Conservation (phyloP, 2,113 vertebrate genomes). For the Sinocyclocheilus rhinocerous region DNA sequence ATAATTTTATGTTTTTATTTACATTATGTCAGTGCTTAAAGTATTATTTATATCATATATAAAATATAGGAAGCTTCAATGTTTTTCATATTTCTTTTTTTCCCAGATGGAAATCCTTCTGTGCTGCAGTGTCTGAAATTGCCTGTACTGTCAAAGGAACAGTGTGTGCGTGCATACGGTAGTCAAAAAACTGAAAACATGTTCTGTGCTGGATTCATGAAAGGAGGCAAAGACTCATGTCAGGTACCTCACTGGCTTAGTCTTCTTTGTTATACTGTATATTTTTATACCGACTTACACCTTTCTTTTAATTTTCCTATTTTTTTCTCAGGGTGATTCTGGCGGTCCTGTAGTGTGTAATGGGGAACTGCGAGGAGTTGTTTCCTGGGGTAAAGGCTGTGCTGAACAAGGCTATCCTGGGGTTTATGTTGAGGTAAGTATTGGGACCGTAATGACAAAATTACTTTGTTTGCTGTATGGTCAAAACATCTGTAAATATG, state of each 20-base stretch:
- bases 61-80: background rate
- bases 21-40: background rate
- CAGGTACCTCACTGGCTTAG: conserved; percentile 49
- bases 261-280: background rate
- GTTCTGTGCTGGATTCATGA: conserved; percentile 63
- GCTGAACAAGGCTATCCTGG: conserved; percentile 58
- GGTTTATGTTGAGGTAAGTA: conserved; percentile 70
- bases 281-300: background rate
- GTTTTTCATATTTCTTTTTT: background rate
- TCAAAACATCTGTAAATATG: too few relatives aligned
- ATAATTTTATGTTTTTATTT: background rate
- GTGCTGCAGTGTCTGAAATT: conserved; percentile 61
- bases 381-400: conserved; percentile 70
- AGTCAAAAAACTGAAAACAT: conserved; percentile 53
- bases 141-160: conserved; percentile 48
- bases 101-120: conserved; percentile 6
- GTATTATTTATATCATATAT: background rate
- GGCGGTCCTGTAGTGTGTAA: conserved; percentile 70
- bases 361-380: conserved; percentile 68
- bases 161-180: conserved; percentile 46
- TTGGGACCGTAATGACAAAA: too few relatives aligned
- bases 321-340: conserved; percentile 65
- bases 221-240: conserved; percentile 63
- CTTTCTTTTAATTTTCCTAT: background rate
- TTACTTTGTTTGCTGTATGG: too few relatives aligned